Conservation (phyloP, 2,797 vertebrate genomes). For the Crypturellus tataupa region DNA sequence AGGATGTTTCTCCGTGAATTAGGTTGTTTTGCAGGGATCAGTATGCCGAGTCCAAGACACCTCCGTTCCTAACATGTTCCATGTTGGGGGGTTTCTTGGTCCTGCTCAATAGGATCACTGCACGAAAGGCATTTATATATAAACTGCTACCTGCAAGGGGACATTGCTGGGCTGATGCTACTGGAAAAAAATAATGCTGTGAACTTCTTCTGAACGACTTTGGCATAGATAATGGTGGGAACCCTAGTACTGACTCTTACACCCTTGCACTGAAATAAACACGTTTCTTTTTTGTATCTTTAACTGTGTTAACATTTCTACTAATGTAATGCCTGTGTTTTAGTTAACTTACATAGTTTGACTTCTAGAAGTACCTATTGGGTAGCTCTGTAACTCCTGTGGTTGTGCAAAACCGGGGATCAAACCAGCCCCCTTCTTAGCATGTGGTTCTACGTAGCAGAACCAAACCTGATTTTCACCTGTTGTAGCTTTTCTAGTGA, state of each 20-base stretch:
- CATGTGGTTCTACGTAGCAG: background rate
- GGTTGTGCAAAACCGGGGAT: background rate
- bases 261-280: background rate
- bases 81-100: background rate
- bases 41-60: background rate
- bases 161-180: background rate
- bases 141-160: background rate
- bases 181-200: background rate
- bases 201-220: background rate
- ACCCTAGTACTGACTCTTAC: background rate
- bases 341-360: background rate
- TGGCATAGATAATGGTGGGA: background rate
- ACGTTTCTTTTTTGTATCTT: background rate
- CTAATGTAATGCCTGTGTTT: background rate
- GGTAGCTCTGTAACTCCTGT: background rate
- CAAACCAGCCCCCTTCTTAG: background rate
- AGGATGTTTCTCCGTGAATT: background rate
- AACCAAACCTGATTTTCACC: slow-evolving; percentile 32
- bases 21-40: background rate
- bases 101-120: background rate
- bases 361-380: background rate
- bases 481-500: background rate
- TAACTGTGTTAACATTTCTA: background rate
- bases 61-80: background rate
- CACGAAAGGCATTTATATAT: background rate